Base-by-base conservation (phyloP, 1,140 invertebrate genomes). In the Diachasma alloeum region DNA sequence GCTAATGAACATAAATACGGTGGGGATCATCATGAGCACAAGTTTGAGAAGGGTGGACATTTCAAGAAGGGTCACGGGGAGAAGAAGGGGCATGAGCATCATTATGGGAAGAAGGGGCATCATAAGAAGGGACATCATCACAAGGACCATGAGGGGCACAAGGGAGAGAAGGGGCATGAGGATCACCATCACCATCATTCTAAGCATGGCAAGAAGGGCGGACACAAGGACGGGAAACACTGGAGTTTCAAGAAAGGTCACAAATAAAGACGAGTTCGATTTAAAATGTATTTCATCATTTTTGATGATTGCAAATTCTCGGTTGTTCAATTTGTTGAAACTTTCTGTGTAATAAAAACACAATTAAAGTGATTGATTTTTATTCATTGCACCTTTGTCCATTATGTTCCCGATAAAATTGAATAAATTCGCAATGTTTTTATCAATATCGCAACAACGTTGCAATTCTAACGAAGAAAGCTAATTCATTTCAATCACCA, bases 81-180 rank as follows among this genome's bases (percentile, higher is more conserved):
- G 9, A 85, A 88, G 1, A 89, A 79, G 0, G 86, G 91, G 69
- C 83, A 91, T 17, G 87, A 92, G 8, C 88, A 90, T 44, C 86
- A 90, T 5, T 90, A 93, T 73, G 93, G 93, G 0, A 91, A 93
- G 37, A 90, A 91, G 75, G 90, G 90, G 0, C 87, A 92, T 69
- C 87, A 91, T 79, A 83, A 88, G 46, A 92, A 94, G 76, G 92
- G 92, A 4, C 88, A 91, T 6, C 90, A 93, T 76, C 85, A 90
- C 46, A 82, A 92, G 74, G 88, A 91, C 3, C 84, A 91, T 37
- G 91, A 93, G 86, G 92, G 92, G 24, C 91, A 93, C 78, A 90
- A 91, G 63, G 70, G 83, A 0, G 83, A 88, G 0, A 89, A 85
- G 3, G 93, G 92, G 0, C 89, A 92, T 70, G 91, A 93, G 11